Evolutionary conservation across 2,113 vertebrate genomes (phyloP).

Genomic region (Saguinus imperator): DNA sequence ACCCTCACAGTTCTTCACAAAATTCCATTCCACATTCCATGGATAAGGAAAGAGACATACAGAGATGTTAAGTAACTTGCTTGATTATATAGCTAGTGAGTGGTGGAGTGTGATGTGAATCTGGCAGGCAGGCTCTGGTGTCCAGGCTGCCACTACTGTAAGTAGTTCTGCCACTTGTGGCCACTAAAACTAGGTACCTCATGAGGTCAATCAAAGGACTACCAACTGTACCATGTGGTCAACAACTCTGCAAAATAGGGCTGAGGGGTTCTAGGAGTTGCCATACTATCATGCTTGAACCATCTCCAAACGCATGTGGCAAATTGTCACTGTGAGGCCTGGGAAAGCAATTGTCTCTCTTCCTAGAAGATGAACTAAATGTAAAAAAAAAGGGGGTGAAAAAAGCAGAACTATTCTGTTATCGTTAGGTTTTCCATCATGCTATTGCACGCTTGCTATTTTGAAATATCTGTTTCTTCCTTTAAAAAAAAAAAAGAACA

Average conservation of each 20-base stretch:
- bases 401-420: background rate
- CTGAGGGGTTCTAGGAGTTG: background rate
- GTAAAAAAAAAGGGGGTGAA: background rate
- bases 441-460: background rate
- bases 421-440: background rate
- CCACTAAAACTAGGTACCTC: background rate
- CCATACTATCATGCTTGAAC: background rate
- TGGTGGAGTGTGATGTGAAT: background rate
- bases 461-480: background rate
- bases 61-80: background rate
- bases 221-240: background rate
- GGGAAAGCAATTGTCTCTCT: background rate
- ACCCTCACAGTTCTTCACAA: background rate
- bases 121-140: background rate
- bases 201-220: background rate
- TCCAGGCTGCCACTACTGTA: background rate
- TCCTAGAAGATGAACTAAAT: background rate
- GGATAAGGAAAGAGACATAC: background rate
- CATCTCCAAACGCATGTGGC: background rate
- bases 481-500: background rate
- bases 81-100: background rate
- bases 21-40: background rate
- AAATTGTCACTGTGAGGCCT: background rate
- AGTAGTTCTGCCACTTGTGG: background rate
- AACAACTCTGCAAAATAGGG: background rate